Base-by-base conservation (phyloP, 2,888 invertebrate species). In the Eupithecia subfuscata region DNA sequence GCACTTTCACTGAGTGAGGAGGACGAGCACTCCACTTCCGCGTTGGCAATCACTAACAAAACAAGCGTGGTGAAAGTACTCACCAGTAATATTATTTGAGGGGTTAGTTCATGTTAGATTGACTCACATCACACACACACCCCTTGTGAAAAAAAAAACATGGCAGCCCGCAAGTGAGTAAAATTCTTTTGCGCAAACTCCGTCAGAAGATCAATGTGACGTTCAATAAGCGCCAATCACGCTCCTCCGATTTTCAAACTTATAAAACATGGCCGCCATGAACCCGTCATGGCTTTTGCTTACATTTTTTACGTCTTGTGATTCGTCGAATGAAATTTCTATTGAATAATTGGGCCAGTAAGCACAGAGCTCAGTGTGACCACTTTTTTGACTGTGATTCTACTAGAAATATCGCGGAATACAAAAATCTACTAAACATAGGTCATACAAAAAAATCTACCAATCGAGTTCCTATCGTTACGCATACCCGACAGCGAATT, bases 101-200 rank as follows among this genome's bases (percentile, higher is more conserved):
- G 92, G 92, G 91, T 91, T 90, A 93, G 90, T 92, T 87, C 94
- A 94, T 94, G 91, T 88, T 91, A 92, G 86, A 89, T 90, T 88
- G 90, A 90, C 88, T 92, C 90, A 93, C 56, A 56, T 52, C 52
- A 56, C 91, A 93, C 91, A 93, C 94, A 96, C 96, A 96, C 96
- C 96, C 96, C 96, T 96, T 95, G 95, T 76, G 78, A 78, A 79
- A 96, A 96, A 96, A 96, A 96, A 97, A 97, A 48, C 97, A 97
- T 97, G 97, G 97, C 97, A 96, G 96, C 93, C 94, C 89, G 90
- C 87, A 87, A 89, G 89, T 89, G 90, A 90, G 91, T 91, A 88
- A 86, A 86, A 89, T 89, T 86, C 11, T 90, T 87, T 91, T 94
- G 93, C 95, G 94, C 94, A 93, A 63, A 93, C 93, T 91, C 92